Conservation (phyloP, 2,113 vertebrate species). For the Carassius carassius region DNA sequence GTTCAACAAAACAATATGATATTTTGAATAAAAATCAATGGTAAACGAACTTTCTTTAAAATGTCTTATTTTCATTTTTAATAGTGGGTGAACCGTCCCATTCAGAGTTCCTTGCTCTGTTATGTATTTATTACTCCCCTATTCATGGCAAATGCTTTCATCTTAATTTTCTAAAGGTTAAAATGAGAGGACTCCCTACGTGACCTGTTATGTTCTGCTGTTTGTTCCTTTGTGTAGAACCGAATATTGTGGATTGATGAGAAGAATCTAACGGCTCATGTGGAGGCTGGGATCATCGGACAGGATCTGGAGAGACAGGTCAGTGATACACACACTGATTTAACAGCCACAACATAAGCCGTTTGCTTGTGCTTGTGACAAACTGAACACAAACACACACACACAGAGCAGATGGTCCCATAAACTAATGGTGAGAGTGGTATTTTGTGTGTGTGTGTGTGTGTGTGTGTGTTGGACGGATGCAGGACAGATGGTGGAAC, state of each 20-base stretch:
- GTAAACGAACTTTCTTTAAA: neutral
- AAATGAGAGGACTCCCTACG: neutral
- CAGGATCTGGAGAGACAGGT: conserved; percentile 96
- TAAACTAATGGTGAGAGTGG: conserved; percentile 90
- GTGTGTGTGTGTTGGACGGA: conserved; percentile 42
- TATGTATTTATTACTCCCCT: too few relatives aligned
- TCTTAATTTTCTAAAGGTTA: neutral
- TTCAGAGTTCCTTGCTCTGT: too few relatives aligned
- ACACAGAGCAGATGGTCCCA: conserved; percentile 85
- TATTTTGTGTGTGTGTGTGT: conserved; percentile 56
- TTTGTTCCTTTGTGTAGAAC: conserved; percentile 75
- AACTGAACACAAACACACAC: neutral
- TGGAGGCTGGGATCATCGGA: conserved; percentile 94
- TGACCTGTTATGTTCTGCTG: neutral
- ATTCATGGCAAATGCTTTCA: neutral
- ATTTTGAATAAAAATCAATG: neutral
- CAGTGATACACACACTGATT: conserved; percentile 53
- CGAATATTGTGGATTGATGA: conserved; percentile 98
- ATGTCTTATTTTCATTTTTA: too few relatives aligned
- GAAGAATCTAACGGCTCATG: conserved; percentile 91
- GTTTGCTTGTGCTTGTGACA: neutral
- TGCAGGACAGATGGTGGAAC: conserved; percentile 86
- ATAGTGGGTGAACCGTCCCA: too few relatives aligned
- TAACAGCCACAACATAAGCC: neutral
- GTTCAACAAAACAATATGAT: neutral